Evolutionary conservation across 2,113 vertebrate genomes (phyloP), one percentile per base, ranked within the genome.

Genomic region (Dasypus novemcinctus): DNA sequence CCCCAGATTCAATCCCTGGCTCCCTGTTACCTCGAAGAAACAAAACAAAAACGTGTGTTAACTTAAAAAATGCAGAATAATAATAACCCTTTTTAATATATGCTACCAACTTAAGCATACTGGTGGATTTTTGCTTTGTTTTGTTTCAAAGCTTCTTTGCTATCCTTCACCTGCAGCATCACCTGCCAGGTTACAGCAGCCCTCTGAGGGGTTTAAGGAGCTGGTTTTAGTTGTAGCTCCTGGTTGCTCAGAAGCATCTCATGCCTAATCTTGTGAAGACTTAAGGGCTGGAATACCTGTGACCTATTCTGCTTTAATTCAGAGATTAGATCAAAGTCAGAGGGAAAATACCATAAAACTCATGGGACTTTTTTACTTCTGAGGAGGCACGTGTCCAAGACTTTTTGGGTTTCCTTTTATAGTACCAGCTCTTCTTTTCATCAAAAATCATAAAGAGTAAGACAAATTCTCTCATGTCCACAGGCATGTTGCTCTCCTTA

Each of bases 401-500:
- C 4, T 41, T 97, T 87, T 98, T 98, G 27, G 82, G 82, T 95
- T 98, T 98, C 79, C 98, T 98, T 52, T 99, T 96, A 2, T 99
- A 99, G 97, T 99, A 99, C 99, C 99, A 99, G 94, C 99, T 99
- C 98, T 99, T 99, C 38, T 99, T 99, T 98, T 99, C 99, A 94
- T 99, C 99, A 94, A 99, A 99, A 38, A 98, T 98, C 99, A 99
- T 99, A 93, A 99, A 99, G 41, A 99, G 98, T 80, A 99, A 94
- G 71, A 98, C 97, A 38, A 99, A 99, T 91, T 99, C 99, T 84
- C 98, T 98, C 54, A 64, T 97, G 43, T 98, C 71, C 21, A 82
- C 0, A 9, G 90, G 61, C 14, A 85, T 95, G 63, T 74, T 96
- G 93, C 78, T 94, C 43, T 96, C 89, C 3, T 52, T 96, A 18